Base-by-base conservation (phyloP, 1,140 invertebrate species). In the Drosophila murphyi region DNA sequence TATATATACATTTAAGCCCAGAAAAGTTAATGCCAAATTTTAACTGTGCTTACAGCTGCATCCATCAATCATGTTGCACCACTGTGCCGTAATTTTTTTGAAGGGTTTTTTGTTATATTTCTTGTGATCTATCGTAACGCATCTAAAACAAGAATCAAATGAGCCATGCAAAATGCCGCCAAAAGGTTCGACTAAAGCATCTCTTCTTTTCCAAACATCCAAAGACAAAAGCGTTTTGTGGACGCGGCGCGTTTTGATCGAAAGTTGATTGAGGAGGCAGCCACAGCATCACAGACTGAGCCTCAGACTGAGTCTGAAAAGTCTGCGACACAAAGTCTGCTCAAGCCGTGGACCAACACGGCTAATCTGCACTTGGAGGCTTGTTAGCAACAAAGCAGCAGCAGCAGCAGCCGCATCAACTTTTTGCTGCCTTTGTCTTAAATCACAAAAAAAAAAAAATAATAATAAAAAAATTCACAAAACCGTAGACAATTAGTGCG, bases 71-170 rank as follows among this genome's bases (percentile, higher is more conserved):
- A 5, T 4, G 7, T 73, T 29, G n/a, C 8, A 10, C 47, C 76
- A 83, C 43, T 85, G 81, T 83, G 35, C 54, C 12, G 28, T 48
- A 48, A 60, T 34, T 45, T 45, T 60, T 39, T n/a, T 32, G 65
- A 71, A 56, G 55, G 41, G 45, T 29, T 50, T 68, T 48, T 12
- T 68, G 50, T 20, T 63, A 48, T 4, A 50, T 71, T 75, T 69
- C 51, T 74, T 54, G 51, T 55, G 82, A 87, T 89, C 85, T 88
- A 89, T 88, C 83, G 76, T 65, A 78, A 85, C 65, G 80, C 68
- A 89, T 88, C 78, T 88, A 85, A 69, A 88, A 78, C 65, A 75
- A 78, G 75, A 73, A 90, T 90, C 80, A 90, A 90, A 90, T 90
- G 88, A 90, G 78, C 76, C 83, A 72, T 87, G 75, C 83, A 86